Percentiles rank a stretch among this genome's conserved stretches.
Evolutionary conservation across 2,113 vertebrate species (phyloP).

Genomic region (Callipepla squamata): DNA sequence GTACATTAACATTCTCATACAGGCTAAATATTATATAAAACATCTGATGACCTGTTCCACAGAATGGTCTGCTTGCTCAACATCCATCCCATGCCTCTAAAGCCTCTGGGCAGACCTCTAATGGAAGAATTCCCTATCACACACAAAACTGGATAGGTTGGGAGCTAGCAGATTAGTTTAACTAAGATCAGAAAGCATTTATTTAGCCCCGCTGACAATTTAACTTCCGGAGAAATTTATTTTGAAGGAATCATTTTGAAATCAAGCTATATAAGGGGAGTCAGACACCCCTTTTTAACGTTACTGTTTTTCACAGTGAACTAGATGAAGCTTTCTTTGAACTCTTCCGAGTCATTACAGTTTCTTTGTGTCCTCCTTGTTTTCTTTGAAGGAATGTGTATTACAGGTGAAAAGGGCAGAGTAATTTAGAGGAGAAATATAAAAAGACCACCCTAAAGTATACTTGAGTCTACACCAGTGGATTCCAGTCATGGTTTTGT

Average conservation of each 20-base stretch:
- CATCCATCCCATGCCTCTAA: fast-evolving
- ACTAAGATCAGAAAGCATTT: not conserved
- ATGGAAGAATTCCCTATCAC: not conserved
- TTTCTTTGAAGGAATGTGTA: not conserved
- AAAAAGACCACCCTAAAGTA: not conserved
- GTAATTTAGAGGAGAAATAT: not conserved
- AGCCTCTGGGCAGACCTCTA: not conserved
- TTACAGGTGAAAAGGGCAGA: not conserved
- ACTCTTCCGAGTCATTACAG: not conserved
- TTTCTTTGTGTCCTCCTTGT: not conserved
- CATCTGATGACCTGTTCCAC: not conserved
- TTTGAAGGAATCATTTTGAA: not conserved
- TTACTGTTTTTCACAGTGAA: not conserved
- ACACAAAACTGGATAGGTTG: not conserved
- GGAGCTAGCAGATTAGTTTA: not conserved
- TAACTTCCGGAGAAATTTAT: not conserved
- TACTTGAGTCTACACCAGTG: not conserved
- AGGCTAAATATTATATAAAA: not conserved
- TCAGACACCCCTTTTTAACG: not conserved
- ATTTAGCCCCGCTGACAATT: not conserved
- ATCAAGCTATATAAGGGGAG: not conserved
- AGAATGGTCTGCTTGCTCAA: not conserved
- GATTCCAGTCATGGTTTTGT: not conserved
- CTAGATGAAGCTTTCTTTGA: not conserved
- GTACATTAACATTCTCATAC: not conserved